Percentiles rank a stretch among this genome's conserved stretches.
Evolutionary conservation across 2,113 vertebrate species (phyloP).

Genomic region (Heloderma charlesbogerti): DNA sequence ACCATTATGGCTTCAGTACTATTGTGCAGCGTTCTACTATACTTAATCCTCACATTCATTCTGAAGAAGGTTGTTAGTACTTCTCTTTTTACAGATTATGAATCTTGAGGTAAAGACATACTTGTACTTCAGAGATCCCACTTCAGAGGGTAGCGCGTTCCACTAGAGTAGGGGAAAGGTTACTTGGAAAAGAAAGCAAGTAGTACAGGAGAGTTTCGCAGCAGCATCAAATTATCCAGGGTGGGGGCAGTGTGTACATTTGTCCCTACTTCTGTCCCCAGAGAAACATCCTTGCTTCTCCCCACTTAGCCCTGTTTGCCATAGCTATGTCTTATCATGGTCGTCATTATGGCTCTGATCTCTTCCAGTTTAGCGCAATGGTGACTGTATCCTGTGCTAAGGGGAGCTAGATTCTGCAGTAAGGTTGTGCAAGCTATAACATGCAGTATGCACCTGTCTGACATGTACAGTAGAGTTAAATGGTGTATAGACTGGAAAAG

Average conservation of each 20-base stretch:
- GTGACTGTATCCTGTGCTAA: not conserved
- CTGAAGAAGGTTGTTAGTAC: not conserved
- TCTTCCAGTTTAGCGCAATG: not conserved
- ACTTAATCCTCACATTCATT: not conserved
- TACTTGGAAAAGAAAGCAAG: not conserved
- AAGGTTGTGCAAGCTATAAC: not conserved
- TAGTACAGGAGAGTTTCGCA: not conserved
- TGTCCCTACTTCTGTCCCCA: not conserved
- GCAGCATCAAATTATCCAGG: not conserved
- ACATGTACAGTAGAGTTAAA: not conserved
- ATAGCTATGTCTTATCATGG: no score
- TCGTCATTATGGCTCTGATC: no score
- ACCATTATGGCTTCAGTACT: not conserved
- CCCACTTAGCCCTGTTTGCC: not conserved
- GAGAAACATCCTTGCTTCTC: not conserved
- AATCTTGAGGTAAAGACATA: not conserved
- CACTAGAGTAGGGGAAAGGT: not conserved
- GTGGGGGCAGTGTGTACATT: not conserved
- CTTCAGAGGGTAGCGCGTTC: no score
- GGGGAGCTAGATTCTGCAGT: not conserved
- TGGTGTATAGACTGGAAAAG: not conserved
- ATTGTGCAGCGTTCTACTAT: not conserved
- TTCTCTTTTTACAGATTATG: not conserved
- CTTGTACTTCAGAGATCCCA: not conserved
- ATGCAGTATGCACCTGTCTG: not conserved